Conservation (phyloP, 35 echinoderm and acorn worm species). For the Anneissia japonica region DNA sequence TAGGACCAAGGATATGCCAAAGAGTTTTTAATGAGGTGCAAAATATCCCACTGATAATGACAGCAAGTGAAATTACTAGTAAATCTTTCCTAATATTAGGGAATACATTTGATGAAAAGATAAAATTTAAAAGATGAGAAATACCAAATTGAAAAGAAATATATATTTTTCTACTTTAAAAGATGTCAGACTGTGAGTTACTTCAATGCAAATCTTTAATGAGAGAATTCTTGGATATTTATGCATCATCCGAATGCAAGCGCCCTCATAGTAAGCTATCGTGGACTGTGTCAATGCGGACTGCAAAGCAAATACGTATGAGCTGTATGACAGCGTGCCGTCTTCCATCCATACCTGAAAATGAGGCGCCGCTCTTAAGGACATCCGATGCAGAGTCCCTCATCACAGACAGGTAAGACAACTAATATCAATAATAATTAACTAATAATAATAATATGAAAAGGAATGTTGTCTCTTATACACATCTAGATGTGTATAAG, state of each 20-base stretch:
- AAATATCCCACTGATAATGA: no score
- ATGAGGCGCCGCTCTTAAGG: not conserved
- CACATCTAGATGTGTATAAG: no score
- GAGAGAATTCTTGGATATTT: conserved; percentile 22
- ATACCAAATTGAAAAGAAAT: no score
- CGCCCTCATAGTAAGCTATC: conserved; percentile 30
- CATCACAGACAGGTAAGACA: not conserved
- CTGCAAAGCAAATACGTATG: conserved; percentile 11
- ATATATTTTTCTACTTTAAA: not conserved
- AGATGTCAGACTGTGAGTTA: conserved; percentile 43
- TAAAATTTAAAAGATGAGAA: no score
- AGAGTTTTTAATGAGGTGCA: no score
- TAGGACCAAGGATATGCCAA: no score
- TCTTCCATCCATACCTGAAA: not conserved
- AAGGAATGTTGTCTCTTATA: no score
- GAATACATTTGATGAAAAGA: no score
- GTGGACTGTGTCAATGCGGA: conserved; percentile 38
- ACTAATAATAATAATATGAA: no score
- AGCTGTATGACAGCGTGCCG: not conserved
- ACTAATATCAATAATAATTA: not conserved
- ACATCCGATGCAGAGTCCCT: not conserved
- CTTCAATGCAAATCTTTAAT: conserved; percentile 35
- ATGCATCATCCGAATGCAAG: conserved; percentile 19
- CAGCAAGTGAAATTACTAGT: no score
- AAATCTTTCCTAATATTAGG: no score